A percentile compares a stretch with the other conserved stretches of the same genome.
Evolutionary conservation across 2,797 vertebrate species (phyloP).

Genomic region (Protosalanx chinensis): DNA sequence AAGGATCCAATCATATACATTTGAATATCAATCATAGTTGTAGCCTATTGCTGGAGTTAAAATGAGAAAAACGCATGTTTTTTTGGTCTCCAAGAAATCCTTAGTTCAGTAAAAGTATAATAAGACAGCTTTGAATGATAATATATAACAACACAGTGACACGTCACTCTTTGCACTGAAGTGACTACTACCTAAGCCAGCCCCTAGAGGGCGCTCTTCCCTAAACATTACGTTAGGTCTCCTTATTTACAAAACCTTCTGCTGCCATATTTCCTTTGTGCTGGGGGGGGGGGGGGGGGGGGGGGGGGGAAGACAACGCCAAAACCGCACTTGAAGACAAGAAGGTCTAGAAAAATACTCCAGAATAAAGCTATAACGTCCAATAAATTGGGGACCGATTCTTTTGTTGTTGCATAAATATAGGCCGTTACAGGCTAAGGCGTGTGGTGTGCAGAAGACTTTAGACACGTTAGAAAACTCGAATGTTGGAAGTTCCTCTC

Average conservation of each 20-base stretch:
- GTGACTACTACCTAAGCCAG: slow-evolving; percentile 54
- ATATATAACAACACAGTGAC: slow-evolving; percentile 7
- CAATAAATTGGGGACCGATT: slow-evolving; percentile 70
- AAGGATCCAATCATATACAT: slow-evolving; percentile 11
- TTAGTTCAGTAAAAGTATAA: not conserved
- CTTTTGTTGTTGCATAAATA: slow-evolving; percentile 85
- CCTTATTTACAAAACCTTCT: slow-evolving; percentile 49
- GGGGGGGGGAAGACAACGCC: slow-evolving; percentile 30
- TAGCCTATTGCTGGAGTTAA: slow-evolving; percentile 22
- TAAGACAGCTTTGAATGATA: slow-evolving; percentile 12
- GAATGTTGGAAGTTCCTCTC: slow-evolving; percentile 18
- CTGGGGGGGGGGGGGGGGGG: slow-evolving; percentile 36
- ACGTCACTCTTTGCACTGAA: slow-evolving; percentile 42
- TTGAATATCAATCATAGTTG: not conserved
- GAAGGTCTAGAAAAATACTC: slow-evolving; percentile 76
- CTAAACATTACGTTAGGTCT: slow-evolving; percentile 45
- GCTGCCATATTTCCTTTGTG: slow-evolving; percentile 43
- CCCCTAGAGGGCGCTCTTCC: slow-evolving; percentile 63
- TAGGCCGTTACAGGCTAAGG: slow-evolving; percentile 92
- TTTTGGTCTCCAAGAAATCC: slow-evolving; percentile 7
- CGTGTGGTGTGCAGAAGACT: slow-evolving; percentile 70
- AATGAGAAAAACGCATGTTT: slow-evolving; percentile 33
- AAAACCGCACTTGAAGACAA: slow-evolving; percentile 48
- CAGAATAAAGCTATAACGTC: slow-evolving; percentile 74
- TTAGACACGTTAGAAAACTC: slow-evolving; percentile 43